Percentiles rank a stretch among this genome's conserved stretches.
Evolutionary conservation across 2,888 invertebrate genomes (phyloP).

Genomic region (Diabrotica balteata): DNA sequence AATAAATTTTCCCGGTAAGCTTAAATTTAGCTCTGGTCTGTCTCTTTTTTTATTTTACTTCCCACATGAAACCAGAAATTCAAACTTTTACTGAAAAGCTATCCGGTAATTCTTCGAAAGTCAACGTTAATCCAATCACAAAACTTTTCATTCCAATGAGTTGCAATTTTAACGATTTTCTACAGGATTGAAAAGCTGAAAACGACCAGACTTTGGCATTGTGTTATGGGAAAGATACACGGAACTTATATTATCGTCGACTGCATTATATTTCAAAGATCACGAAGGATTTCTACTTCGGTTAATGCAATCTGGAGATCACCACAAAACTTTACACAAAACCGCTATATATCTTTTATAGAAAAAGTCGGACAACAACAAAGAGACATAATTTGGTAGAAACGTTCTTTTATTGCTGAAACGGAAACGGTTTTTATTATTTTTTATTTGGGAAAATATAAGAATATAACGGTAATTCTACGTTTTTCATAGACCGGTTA

Average conservation of each 20-base stretch:
- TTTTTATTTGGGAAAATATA: too few relatives aligned
- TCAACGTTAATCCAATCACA: slow-evolving; percentile 39
- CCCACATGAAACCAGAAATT: slow-evolving; percentile 12
- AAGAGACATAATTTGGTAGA: slow-evolving; percentile 1
- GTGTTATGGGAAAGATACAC: slow-evolving; percentile 31
- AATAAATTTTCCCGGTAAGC: too few relatives aligned
- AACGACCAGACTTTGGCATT: slow-evolving; percentile 31
- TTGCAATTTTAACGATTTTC: slow-evolving; percentile 31
- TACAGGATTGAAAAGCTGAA: slow-evolving; percentile 35
- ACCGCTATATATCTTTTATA: background rate
- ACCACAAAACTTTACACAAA: slow-evolving; percentile 13
- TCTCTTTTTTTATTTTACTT: slow-evolving; percentile 6
- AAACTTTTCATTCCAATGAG: slow-evolving; percentile 34
- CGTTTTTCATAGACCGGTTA: too few relatives aligned
- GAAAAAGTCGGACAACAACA: background rate
- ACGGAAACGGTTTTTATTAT: too few relatives aligned
- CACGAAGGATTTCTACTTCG: slow-evolving; percentile 25
- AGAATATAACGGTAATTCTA: too few relatives aligned
- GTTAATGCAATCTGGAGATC: slow-evolving; percentile 24
- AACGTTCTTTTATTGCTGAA: background rate
- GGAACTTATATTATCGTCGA: slow-evolving; percentile 32
- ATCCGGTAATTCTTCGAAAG: slow-evolving; percentile 31
- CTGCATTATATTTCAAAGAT: slow-evolving; percentile 30
- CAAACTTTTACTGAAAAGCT: slow-evolving; percentile 33
- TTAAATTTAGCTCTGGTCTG: background rate